Conservation (phyloP, 2,888 invertebrate genomes). For the Macaria notata region DNA sequence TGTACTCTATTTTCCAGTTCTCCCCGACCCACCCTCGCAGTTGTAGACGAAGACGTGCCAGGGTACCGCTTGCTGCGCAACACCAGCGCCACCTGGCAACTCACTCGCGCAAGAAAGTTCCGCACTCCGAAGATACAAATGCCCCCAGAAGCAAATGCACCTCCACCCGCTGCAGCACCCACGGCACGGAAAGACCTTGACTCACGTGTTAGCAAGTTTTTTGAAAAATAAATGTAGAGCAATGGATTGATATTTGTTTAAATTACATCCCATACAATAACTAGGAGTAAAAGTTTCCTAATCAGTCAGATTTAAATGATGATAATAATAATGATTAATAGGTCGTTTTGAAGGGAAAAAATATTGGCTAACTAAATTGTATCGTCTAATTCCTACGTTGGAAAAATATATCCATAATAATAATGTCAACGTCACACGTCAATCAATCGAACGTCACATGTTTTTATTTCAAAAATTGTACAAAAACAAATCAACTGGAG, state of each 20-base stretch:
- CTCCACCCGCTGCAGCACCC: slow-evolving; percentile 59
- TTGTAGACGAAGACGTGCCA: slow-evolving; percentile 52
- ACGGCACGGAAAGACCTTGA: slow-evolving; percentile 64
- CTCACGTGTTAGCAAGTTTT: slow-evolving; percentile 56
- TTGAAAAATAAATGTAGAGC: slow-evolving; percentile 32
- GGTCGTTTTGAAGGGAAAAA: too few relatives aligned
- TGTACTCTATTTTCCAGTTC: slow-evolving; percentile 40
- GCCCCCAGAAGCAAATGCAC: slow-evolving; percentile 59
- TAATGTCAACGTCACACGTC: too few relatives aligned
- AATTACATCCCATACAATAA: neutral
- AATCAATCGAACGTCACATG: too few relatives aligned
- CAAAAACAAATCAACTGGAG: neutral
- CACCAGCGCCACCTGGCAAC: slow-evolving; percentile 64
- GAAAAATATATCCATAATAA: too few relatives aligned
- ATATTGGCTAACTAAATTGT: too few relatives aligned
- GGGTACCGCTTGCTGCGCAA: slow-evolving; percentile 54
- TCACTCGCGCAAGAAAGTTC: slow-evolving; percentile 67
- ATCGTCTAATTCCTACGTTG: too few relatives aligned
- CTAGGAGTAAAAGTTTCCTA: too few relatives aligned
- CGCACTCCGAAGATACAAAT: slow-evolving; percentile 56
- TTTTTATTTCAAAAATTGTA: too few relatives aligned
- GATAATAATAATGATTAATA: too few relatives aligned
- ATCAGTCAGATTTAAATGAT: too few relatives aligned
- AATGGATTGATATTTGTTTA: neutral
- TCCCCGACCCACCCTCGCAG: slow-evolving; percentile 57